These are phyloP conservation scores for Cryptocheilus praepositus DNA, from an alignment of 2,888 invertebrate genomes.

Conservation along the genomic window DNA sequence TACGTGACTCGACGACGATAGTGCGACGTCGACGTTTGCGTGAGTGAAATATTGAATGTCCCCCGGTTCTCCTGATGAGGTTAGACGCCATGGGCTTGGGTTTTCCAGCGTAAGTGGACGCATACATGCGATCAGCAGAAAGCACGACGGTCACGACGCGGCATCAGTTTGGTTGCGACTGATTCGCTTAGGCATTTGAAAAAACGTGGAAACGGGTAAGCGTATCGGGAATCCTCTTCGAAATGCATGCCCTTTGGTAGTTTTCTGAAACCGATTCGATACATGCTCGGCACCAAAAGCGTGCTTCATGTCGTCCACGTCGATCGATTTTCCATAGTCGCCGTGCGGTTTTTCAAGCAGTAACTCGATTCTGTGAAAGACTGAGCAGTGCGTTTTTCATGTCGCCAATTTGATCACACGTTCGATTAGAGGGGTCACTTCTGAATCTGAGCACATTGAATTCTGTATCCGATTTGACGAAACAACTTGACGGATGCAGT, in stretches of 20 bases:
- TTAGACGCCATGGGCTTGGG: too few relatives aligned
- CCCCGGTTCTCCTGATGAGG: not conserved
- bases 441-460: not conserved
- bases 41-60: constrained; percentile 43
- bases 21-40: constrained; percentile 48
- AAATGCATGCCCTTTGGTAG: constrained; percentile 21
- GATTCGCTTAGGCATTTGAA: too few relatives aligned
- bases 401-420: constrained; percentile 31
- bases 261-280: constrained; percentile 30
- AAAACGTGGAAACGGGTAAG: too few relatives aligned
- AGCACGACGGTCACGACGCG: too few relatives aligned
- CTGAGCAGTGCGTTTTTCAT: constrained; percentile 19
- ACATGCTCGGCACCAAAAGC: constrained; percentile 27
- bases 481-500: constrained; percentile 3
- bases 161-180: too few relatives aligned
- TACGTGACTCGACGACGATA: constrained; percentile 55
- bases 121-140: too few relatives aligned
- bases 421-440: constrained; percentile 21
- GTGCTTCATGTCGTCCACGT: constrained; percentile 16
- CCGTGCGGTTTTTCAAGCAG: constrained; percentile 32
- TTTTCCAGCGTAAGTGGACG: too few relatives aligned
- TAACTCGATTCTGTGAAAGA: constrained; percentile 36
- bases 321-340: constrained; percentile 16
- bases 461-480: not conserved
- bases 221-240: too few relatives aligned